phyloP scores from a whole-genome alignment of 2,797 vertebrate species.

The Lophura swinhoii region DNA sequence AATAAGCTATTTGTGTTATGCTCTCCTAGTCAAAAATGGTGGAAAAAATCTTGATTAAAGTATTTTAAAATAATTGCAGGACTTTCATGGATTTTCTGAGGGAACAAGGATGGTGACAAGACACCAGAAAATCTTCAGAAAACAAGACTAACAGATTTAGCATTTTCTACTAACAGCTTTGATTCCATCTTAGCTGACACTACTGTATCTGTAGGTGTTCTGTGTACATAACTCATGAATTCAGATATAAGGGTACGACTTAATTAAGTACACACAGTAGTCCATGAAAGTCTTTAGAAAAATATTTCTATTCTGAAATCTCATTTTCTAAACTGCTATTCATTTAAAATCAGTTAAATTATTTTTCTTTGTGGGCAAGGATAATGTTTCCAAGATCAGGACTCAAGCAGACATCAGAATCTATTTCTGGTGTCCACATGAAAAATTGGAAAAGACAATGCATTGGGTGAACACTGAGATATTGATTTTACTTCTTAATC shows the following conservation, averaged over 20 bases:
- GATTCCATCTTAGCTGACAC: background rate
- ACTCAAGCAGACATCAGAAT: background rate
- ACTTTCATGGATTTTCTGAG: background rate
- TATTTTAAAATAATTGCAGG: background rate
- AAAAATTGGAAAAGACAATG: slow-evolving; percentile 6
- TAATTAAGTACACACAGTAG: background rate
- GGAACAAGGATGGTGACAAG: background rate
- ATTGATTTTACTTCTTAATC: slow-evolving; percentile 42
- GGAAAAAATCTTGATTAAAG: background rate
- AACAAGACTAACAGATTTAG: background rate
- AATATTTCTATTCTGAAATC: background rate
- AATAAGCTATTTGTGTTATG: background rate
- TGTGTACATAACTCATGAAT: background rate
- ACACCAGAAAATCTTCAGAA: background rate
- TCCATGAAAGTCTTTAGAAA: background rate
- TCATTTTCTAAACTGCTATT: background rate
- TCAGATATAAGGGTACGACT: background rate
- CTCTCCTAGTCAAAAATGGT: background rate
- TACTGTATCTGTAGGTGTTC: background rate
- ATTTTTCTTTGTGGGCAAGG: background rate
- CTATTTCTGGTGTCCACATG: background rate
- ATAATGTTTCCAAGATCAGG: background rate
- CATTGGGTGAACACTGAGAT: background rate
- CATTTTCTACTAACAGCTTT: background rate
- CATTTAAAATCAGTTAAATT: background rate